Evolutionary conservation across 1,140 invertebrate genomes (phyloP), one percentile per base, ranked within the genome.

Genomic region (Drosophila pandora): DNA sequence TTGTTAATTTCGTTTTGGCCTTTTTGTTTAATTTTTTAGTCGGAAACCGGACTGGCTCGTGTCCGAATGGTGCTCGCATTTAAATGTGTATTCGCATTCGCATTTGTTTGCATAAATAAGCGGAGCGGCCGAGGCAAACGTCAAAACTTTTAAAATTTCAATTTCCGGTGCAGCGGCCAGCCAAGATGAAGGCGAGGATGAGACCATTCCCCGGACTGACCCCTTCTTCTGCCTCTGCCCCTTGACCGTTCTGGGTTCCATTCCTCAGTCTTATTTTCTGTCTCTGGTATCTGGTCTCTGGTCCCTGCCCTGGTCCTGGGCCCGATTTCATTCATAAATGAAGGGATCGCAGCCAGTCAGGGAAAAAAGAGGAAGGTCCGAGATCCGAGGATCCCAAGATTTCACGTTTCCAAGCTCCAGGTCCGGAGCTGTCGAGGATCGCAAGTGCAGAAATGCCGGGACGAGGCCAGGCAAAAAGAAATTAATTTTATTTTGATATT

Each of bases 401-500:
- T 41, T 17, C 37, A 13, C 28, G 23, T 13, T 8, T 25, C 22
- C 8, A 23, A 10, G 22, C 30, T 32, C 30, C 30, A 10, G 9
- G 30, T 10, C 9, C 30, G 32, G 10, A 34, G 10, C 32, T 10
- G 32, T 34, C 32, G 58, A 41, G 45, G 60, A 64, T 45, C 28
- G 58, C 68, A 62, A 72, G 67, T 73, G 62, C 48, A 32, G 17
- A 48, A 28, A 56, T 12, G 28, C 22, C 22, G 17, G 13, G 2
- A 21, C 7, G 21, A 21, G 55, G 47, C 45, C 32, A 21, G 52
- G 49, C 74, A 69, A 62, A 74, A 69, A 59, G 74, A 87, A 83
- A 88, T 87, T 87, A 87, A 87, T 87, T 87, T 87, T 87, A 87
- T 87, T 87, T 88, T 87, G 82, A 87, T 88, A 88, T 87, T 88